Base-by-base conservation (phyloP, 35 echinoderm and acorn worm species). In the Heliocidaris erythrogramma region DNA sequence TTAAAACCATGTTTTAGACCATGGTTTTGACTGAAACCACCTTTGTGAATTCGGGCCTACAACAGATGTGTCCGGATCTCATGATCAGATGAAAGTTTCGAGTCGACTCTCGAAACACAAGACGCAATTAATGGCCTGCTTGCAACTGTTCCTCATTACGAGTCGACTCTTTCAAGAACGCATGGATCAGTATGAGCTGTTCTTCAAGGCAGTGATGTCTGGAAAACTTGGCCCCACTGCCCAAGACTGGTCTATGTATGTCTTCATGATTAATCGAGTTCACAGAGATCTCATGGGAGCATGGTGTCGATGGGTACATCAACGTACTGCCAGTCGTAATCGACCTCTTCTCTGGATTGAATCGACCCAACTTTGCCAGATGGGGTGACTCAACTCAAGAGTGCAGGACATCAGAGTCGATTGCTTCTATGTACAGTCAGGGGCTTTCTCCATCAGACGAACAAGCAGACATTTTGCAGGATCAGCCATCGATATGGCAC, bases 321-420 rank as follows among this genome's bases (percentile, higher is more conserved):
- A 59, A 48, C 35, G 94, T 86, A 92, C 30, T 96, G 6, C 95
- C 71, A 29, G 88, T 42, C 84, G 47, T 94, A 4, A 94, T 94
- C 49, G 56, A 95, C 90, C 85, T 98, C 69, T 98, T 96, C 85
- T 98, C 96, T 86, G 96, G 60, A 61, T 71, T 97, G 27, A 96
- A 98, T 94, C 85, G 96, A 24, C 96, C 97, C 7, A 98, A 97
- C 48, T 98, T 96, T 96, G 96, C 97, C 30, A 88, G 95, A 24
- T 98, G 95, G 96, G 95, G 96, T 21, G 92, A 95, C n/a, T 21
- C 84, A 97, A 49, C 94, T 98, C 32, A 90, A 30, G 61, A 93
- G 85, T 35, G 84, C 61, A 92, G 94, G 56, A 85, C 96, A 93
- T 24, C 29, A 96, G 47, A 88, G 30, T 92, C 60, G 47, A 29